Base-by-base conservation (phyloP, 2,797 vertebrate genomes). In the Hirundo rustica region DNA sequence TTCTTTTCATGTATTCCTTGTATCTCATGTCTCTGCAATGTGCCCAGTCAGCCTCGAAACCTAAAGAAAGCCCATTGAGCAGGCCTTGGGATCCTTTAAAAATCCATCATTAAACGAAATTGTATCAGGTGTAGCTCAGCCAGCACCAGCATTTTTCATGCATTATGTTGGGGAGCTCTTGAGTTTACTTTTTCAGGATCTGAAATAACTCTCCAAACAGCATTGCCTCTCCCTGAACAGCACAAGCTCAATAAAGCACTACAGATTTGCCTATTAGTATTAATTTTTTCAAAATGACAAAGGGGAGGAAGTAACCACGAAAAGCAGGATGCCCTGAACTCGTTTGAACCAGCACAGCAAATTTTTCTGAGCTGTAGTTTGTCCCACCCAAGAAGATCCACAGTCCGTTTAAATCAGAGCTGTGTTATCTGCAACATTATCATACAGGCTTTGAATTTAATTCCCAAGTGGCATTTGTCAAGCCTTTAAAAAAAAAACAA, bases 231-330 rank as follows among this genome's bases (percentile, higher is more conserved):
- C 3, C 0, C 54, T 91, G 89, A 79, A 19, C 83, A 88, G 58
- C 32, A 7, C 50, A 72, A 65, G 23, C 68, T 84, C 80, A 88
- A 5, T 92, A 85, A 86, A 91, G 83, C 61, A 62, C 79, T 73
- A 32, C 77, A 86, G 73, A 86, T 95, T 95, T 85, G 38, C 88
- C 89, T 92, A 55, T 92, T 89, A 92, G 65, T 40, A 71, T 96
- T 93, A 93, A 88, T 87, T 67, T 93, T 96, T 60, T 94, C 97
- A 97, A 92, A 97, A 97, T 98, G 97, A 98, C 97, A 98, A 98
- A 98, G 97, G 97, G 98, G 97, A 96, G 96, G 93, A 97, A 96
- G 94, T 87, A 95, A 98, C 95, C 95, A 57, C 97, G 97, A 98
- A 98, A 98, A 94, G 73, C 73, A 88, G 60, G 83, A 89, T 95